Evolutionary conservation across 2,888 invertebrate species (phyloP).

Genomic region (Tortricodes alternella): DNA sequence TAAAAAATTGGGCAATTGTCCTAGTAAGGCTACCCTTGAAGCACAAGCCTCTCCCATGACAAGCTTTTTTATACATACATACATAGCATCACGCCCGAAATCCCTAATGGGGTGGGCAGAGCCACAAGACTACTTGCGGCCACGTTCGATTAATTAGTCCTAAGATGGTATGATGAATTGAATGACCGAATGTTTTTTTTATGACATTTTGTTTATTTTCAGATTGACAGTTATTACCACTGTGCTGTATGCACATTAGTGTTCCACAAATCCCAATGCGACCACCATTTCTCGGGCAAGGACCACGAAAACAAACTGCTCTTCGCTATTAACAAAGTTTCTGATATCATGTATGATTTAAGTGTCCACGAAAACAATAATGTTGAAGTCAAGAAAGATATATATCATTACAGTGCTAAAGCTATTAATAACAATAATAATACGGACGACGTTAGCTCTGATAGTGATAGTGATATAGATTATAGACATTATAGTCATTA

Average conservation of each 20-base stretch:
- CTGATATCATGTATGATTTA: slow-evolving; percentile 34
- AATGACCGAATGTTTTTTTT: too few relatives aligned
- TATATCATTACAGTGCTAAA: slow-evolving; percentile 32
- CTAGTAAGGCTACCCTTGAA: too few relatives aligned
- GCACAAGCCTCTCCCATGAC: too few relatives aligned
- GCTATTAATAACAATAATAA: slow-evolving; percentile 24
- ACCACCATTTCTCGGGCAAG: slow-evolving; percentile 36
- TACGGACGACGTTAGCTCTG: neutral
- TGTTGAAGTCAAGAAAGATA: slow-evolving; percentile 16
- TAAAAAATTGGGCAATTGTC: too few relatives aligned
- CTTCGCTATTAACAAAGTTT: slow-evolving; percentile 38
- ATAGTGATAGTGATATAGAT: neutral
- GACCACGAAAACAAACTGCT: slow-evolving; percentile 38
- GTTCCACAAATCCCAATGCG: slow-evolving; percentile 19
- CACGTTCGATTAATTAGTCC: too few relatives aligned
- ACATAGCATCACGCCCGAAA: too few relatives aligned
- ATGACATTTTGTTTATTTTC: too few relatives aligned
- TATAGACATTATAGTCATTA: neutral
- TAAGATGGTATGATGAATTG: too few relatives aligned
- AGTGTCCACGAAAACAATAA: slow-evolving; percentile 12
- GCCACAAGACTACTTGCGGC: too few relatives aligned
- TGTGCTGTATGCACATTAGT: slow-evolving; percentile 47
- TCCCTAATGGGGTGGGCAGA: too few relatives aligned
- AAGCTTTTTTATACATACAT: too few relatives aligned
- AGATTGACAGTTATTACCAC: slow-evolving; percentile 45